phyloP scores from a whole-genome alignment of 2,797 vertebrate genomes.

The Enteromius radiatus region DNA sequence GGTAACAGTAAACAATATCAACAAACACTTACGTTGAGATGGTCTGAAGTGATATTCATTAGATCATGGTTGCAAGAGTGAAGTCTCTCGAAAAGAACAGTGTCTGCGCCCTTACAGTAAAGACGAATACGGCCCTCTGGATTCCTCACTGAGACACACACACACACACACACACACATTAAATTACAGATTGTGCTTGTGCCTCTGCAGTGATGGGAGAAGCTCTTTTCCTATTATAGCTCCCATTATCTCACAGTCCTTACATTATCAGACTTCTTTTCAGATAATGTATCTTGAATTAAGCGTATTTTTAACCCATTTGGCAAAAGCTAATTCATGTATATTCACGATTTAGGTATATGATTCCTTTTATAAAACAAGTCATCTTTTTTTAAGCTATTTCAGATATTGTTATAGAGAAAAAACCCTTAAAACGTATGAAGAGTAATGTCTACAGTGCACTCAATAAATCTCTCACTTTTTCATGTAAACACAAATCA shows the following conservation, averaged over 20 bases:
- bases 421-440: not conserved
- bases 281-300: not conserved
- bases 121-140: conserved; percentile 89
- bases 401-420: not conserved
- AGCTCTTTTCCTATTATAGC: conserved; percentile 1
- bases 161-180: conserved; percentile 23
- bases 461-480: conserved; percentile 5
- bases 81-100: conserved; percentile 88
- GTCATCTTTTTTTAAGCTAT: not conserved
- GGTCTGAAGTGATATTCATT: conserved; percentile 85
- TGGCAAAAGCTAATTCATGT: not conserved
- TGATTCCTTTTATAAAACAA: not conserved
- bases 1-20: not conserved
- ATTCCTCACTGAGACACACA: conserved; percentile 79
- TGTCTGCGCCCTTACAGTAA: conserved; percentile 96
- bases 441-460: not conserved
- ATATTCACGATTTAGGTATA: not conserved
- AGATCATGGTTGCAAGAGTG: conserved; percentile 83
- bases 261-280: not conserved
- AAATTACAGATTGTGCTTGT: not conserved
- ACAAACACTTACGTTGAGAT: conserved; percentile 83
- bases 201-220: not conserved
- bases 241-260: not conserved
- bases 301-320: not conserved
- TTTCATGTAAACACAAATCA: conserved; percentile 14